Conservation (phyloP, 1,140 invertebrate genomes). For the Neuroterus valhalla region DNA sequence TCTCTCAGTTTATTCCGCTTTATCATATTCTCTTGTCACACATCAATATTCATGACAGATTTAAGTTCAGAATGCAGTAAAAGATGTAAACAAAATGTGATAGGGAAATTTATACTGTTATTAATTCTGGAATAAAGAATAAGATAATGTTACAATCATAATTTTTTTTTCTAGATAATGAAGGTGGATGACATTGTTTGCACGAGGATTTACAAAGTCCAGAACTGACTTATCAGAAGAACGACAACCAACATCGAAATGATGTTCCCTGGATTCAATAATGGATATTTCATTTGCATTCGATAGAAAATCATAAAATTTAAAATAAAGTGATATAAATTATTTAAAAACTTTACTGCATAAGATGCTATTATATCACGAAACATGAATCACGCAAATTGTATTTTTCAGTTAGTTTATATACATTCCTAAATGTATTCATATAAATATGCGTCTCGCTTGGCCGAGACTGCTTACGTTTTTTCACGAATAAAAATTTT, state of each 20-base stretch:
- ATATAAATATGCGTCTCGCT: neutral
- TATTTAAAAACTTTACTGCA: too few relatives aligned
- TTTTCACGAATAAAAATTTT: conserved; percentile 18
- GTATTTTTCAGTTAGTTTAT: neutral
- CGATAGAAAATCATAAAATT: neutral
- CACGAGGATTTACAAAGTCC: conserved; percentile 83
- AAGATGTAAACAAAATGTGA: neutral
- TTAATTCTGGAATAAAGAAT: neutral
- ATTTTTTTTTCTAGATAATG: conserved; percentile 76
- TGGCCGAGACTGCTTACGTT: neutral
- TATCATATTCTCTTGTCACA: neutral
- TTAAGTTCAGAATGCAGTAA: neutral
- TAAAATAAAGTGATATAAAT: neutral
- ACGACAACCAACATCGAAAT: neutral
- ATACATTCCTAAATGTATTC: neutral
- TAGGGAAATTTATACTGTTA: neutral
- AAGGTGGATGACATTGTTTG: conserved; percentile 83
- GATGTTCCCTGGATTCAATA: neutral
- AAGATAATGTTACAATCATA: neutral
- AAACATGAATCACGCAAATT: neutral
- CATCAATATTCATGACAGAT: too few relatives aligned
- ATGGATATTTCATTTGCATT: neutral
- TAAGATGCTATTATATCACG: too few relatives aligned
- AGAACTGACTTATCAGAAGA: conserved; percentile 61
- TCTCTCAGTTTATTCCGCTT: conserved; percentile 10